A percentile compares a stretch with the other conserved stretches of the same genome.
Conservation (phyloP, 2,113 vertebrate species). For the Psophia crepitans region DNA sequence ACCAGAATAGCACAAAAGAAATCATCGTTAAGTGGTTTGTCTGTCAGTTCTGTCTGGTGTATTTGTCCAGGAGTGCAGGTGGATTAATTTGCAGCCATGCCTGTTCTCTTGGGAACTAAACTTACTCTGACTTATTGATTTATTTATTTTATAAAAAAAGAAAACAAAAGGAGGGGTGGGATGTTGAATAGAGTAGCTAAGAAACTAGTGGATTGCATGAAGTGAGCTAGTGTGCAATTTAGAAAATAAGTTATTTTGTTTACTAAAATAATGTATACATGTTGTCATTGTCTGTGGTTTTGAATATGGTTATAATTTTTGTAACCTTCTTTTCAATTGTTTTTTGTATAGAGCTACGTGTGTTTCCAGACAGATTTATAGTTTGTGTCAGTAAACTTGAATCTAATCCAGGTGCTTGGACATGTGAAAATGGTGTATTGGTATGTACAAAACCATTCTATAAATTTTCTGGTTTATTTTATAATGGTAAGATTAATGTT, state of each 20-base stretch:
- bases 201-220: neutral
- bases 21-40: neutral
- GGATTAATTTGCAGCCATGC: neutral
- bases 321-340: slow-evolving; percentile 16
- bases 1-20: neutral
- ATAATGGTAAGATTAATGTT: neutral
- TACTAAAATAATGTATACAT: neutral
- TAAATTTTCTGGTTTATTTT: neutral
- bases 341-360: slow-evolving; percentile 77
- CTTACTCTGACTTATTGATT: neutral
- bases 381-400: slow-evolving; percentile 85
- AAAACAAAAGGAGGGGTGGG: neutral
- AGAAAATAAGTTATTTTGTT: neutral
- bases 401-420: slow-evolving; percentile 63
- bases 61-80: neutral
- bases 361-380: slow-evolving; percentile 90
- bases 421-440: slow-evolving; percentile 68
- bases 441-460: slow-evolving; percentile 72
- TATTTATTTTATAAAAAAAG: neutral
- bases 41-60: neutral
- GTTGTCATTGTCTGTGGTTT: neutral
- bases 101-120: neutral
- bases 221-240: neutral
- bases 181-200: neutral
- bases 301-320: neutral